These are phyloP conservation scores for Brenthis ino DNA, from an alignment of 2,888 invertebrate genomes.

Conservation along the genomic window DNA sequence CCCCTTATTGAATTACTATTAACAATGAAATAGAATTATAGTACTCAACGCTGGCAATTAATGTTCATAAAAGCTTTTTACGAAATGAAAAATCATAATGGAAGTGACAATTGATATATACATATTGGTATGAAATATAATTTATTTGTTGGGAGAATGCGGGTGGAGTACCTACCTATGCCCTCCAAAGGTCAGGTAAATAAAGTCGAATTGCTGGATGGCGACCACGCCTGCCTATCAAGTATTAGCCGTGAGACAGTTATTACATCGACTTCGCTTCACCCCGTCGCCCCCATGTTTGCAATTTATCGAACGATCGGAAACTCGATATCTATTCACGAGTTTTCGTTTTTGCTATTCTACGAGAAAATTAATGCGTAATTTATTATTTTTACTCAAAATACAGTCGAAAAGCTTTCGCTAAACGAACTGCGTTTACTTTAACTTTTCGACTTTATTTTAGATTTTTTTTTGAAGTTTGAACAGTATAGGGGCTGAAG, in stretches of 20 bases:
- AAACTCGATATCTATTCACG: constrained; percentile 58
- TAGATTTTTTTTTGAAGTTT: too few relatives aligned
- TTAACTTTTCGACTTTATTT: too few relatives aligned
- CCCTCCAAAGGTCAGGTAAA: constrained; percentile 50
- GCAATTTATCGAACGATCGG: constrained; percentile 56
- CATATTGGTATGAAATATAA: constrained; percentile 7
- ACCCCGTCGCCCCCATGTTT: constrained; percentile 38
- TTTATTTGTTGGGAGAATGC: constrained; percentile 26
- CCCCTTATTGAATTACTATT: constrained; percentile 34
- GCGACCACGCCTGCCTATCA: constrained; percentile 46
- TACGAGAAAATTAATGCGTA: constrained; percentile 12
- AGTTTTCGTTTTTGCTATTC: constrained; percentile 9
- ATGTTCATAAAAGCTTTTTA: constrained; percentile 27
- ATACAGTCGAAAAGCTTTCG: too few relatives aligned
- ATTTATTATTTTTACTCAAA: not conserved
- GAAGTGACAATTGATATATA: constrained; percentile 8
- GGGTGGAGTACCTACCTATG: constrained; percentile 37
- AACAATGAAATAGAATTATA: constrained; percentile 20
- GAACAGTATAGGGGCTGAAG: too few relatives aligned
- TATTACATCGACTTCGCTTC: constrained; percentile 51
- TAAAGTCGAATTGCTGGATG: constrained; percentile 48
- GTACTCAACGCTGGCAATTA: not conserved
- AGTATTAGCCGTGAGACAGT: constrained; percentile 60
- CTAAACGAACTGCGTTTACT: too few relatives aligned
- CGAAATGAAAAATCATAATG: constrained; percentile 21